Conservation (phyloP, 1,140 invertebrate species). For the Scaptomyza pallida region DNA sequence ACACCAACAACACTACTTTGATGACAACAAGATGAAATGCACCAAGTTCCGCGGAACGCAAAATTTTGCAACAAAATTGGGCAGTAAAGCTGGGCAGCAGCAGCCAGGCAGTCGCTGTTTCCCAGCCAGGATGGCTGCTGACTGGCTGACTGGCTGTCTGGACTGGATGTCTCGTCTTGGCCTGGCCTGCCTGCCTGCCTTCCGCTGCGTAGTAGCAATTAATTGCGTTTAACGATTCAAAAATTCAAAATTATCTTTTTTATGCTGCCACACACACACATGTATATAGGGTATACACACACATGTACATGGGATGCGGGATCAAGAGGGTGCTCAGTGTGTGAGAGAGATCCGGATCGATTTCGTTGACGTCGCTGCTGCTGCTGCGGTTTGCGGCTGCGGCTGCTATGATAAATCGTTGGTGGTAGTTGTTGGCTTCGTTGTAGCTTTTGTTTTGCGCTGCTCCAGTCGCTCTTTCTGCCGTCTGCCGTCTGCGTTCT, state of each 20-base stretch:
- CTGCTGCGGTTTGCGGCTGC: constrained; percentile 49
- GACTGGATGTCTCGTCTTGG: constrained; percentile 25
- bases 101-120: constrained; percentile 8
- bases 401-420: constrained; percentile 77
- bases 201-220: constrained; percentile 79
- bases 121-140: constrained; percentile 70
- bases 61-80: constrained; percentile 81
- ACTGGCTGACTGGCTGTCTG: constrained; percentile 26
- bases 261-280: constrained; percentile 55
- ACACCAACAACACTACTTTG: constrained; percentile 29
- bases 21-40: constrained; percentile 77
- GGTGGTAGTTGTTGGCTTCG: constrained; percentile 61
- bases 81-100: constrained; percentile 66
- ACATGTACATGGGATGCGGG: background rate
- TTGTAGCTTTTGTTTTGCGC: constrained; percentile 48
- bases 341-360: constrained; percentile 76
- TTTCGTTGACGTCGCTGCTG: constrained; percentile 76
- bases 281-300: background rate
- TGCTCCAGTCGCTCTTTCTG: constrained; percentile 29
- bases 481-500: constrained; percentile 26
- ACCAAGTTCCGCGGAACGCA: constrained; percentile 79
- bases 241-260: constrained; percentile 79
- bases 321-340: constrained; percentile 32
- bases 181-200: constrained; percentile 40
- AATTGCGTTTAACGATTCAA: constrained; percentile 83